These are phyloP conservation scores for Drosophila histrio DNA, from an alignment of 2,888 invertebrate genomes.

Conservation along the genomic window DNA sequence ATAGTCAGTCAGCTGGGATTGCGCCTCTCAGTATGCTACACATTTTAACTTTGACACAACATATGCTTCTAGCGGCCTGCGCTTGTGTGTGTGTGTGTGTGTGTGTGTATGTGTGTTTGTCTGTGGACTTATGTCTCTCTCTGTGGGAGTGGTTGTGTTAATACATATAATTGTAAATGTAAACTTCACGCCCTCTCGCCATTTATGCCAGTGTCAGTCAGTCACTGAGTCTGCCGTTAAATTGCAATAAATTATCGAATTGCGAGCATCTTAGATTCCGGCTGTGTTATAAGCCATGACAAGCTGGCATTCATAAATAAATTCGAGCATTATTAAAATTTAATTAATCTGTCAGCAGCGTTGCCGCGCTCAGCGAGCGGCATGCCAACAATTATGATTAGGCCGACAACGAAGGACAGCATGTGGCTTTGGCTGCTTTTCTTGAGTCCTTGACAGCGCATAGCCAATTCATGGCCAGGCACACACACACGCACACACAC, in stretches of 20 bases:
- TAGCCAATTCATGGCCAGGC: slow-evolving; percentile 42
- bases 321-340: slow-evolving; percentile 66
- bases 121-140: neutral
- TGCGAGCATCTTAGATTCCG: slow-evolving; percentile 6
- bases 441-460: slow-evolving; percentile 47
- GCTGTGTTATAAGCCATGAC: slow-evolving; percentile 26
- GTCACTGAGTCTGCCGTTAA: slow-evolving; percentile 15
- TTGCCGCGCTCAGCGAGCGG: slow-evolving; percentile 35
- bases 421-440: slow-evolving; percentile 11
- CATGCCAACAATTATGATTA: slow-evolving; percentile 61
- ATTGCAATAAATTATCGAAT: slow-evolving; percentile 52
- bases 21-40: slow-evolving; percentile 67
- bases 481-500: slow-evolving; percentile 6
- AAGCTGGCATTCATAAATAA: slow-evolving; percentile 26
- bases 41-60: slow-evolving; percentile 40
- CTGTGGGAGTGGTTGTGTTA: slow-evolving; percentile 21
- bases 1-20: slow-evolving; percentile 72
- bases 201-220: neutral
- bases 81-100: slow-evolving; percentile 12
- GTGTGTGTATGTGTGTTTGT: slow-evolving; percentile 6
- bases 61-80: slow-evolving; percentile 50
- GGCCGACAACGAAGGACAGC: slow-evolving; percentile 32
- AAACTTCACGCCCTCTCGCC: neutral
- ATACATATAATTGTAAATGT: slow-evolving; percentile 37
- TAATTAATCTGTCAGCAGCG: slow-evolving; percentile 65